Evolutionary conservation across 2,888 invertebrate genomes (phyloP), one percentile per base, ranked within the genome.

Genomic region (Ceramica pisi): DNA sequence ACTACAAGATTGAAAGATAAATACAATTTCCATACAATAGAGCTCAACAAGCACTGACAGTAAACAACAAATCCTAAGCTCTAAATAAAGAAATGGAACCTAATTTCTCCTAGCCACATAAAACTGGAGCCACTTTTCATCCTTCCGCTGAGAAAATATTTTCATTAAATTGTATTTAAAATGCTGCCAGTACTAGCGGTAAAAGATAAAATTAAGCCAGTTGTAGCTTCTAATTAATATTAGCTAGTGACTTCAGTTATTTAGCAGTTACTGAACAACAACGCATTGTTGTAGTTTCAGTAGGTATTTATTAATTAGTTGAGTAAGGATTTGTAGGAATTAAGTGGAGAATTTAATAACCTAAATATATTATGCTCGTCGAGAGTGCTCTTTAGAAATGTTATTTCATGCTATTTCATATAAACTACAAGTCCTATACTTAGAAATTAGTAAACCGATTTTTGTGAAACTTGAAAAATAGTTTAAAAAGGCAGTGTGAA

Each of bases 221-320:
- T 19, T 51, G 7, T 31, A 63, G 56, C 23, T 59, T 50, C 48
- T 77, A 73, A 77, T 79, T 77, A 63, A 77, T 73, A 67, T 63
- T 19, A 41, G 26, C 21, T 68, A 41, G 48, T 21, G 50, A 50
- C 23, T 23, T 35, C 8, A 50, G 60, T 60, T 77, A 31, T 31
- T 31, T 31, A 67, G 14, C 41, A 19, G 21, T 63, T 55, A 44
- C 57, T 71, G 46, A 63, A 78, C 31, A 78, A 44, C 7, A 12
- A 41, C 23, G 48, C 23, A 31, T 57, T 62, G 61, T 48, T 70
- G 14, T 19, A 55, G 35, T 61, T 74, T 56, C 21, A 10, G 12
- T 46, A 44, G 31, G n/a, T 50, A 50, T 61, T 50, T 31, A 60
- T 41, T 70, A 23, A 62, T 70, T 50, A 50, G 31, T 73, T 59